Conservation (phyloP, 2,888 invertebrate genomes). For the Coelogynopora nodosa region DNA sequence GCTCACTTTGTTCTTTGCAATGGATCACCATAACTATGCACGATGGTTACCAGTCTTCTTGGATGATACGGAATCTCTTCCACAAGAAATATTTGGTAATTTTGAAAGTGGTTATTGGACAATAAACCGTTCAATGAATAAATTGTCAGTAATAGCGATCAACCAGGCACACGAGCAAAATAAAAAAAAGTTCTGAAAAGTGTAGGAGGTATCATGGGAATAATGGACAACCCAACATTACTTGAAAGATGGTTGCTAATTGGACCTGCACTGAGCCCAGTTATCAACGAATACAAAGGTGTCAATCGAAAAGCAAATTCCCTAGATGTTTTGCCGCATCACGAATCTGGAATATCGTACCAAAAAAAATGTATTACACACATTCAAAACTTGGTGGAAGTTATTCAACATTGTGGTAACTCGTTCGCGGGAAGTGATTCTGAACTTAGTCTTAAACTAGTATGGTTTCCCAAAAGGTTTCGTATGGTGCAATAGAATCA, state of each 20-base stretch:
- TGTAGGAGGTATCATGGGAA: slow-evolving; percentile 38
- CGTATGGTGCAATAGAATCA: too few relatives aligned
- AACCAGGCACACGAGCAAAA: slow-evolving; percentile 46
- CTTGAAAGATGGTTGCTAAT: slow-evolving; percentile 35
- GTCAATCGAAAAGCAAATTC: too few relatives aligned
- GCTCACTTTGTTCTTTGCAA: background rate
- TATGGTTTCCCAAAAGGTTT: too few relatives aligned
- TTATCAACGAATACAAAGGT: slow-evolving; percentile 35
- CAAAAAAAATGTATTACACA: slow-evolving; percentile 39
- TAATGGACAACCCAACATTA: slow-evolving; percentile 40
- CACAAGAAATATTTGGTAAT: too few relatives aligned
- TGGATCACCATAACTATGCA: slow-evolving; percentile 22
- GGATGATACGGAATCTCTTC: background rate
- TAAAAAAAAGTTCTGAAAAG: slow-evolving; percentile 46
- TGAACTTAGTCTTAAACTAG: too few relatives aligned
- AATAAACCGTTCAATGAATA: slow-evolving; percentile 41
- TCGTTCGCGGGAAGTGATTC: slow-evolving; percentile 5
- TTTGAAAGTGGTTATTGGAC: slow-evolving; percentile 41
- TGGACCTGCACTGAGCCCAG: slow-evolving; percentile 38
- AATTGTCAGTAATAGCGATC: slow-evolving; percentile 38
- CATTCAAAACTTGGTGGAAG: slow-evolving; percentile 38
- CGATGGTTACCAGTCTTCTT: background rate
- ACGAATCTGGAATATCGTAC: slow-evolving; percentile 41
- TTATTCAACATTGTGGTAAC: slow-evolving; percentile 21
- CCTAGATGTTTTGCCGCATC: slow-evolving; percentile 44